A percentile compares a stretch with the other conserved stretches of the same genome.
These are phyloP conservation scores for Sarcophaga peregrina DNA, from an alignment of 1,140 invertebrate genomes.

Conservation along the genomic window DNA sequence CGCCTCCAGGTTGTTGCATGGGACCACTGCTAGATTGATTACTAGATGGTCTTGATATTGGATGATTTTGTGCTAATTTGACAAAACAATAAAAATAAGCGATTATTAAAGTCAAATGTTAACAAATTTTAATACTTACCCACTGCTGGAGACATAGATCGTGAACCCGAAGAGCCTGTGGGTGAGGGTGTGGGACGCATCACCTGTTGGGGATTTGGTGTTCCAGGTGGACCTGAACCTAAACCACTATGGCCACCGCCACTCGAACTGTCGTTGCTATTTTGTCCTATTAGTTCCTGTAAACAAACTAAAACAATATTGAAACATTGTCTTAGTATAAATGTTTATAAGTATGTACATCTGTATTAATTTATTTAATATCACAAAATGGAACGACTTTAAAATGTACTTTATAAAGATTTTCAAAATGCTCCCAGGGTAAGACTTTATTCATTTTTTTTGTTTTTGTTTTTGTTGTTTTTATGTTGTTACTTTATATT, in stretches of 20 bases:
- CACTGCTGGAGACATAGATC: constrained; percentile 95
- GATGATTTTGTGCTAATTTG: constrained; percentile 62
- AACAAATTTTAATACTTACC: constrained; percentile 73
- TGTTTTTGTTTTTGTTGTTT: no score
- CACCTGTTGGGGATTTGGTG: constrained; percentile 73
- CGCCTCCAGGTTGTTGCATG: constrained; percentile 71
- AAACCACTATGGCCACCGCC: constrained; percentile 76
- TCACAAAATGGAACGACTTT: constrained; percentile 34
- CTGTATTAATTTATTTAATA: background rate
- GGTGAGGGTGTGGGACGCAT: constrained; percentile 93
- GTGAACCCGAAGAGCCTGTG: constrained; percentile 87
- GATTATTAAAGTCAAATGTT: background rate
- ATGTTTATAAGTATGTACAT: background rate
- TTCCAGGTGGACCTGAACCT: constrained; percentile 78
- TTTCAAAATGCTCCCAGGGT: constrained; percentile 48
- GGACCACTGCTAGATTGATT: constrained; percentile 78
- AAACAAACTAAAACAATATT: constrained; percentile 63
- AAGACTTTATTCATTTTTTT: constrained; percentile 45
- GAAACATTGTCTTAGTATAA: background rate
- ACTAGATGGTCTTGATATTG: constrained; percentile 80
- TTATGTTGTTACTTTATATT: constrained; percentile 21
- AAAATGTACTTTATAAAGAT: constrained; percentile 46
- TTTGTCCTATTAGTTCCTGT: constrained; percentile 85
- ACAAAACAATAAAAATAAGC: constrained; percentile 22
- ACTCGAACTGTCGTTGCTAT: constrained; percentile 83